These are phyloP conservation scores for Clinocottus analis DNA, from an alignment of 2,113 vertebrate species.

Conservation along the genomic window DNA sequence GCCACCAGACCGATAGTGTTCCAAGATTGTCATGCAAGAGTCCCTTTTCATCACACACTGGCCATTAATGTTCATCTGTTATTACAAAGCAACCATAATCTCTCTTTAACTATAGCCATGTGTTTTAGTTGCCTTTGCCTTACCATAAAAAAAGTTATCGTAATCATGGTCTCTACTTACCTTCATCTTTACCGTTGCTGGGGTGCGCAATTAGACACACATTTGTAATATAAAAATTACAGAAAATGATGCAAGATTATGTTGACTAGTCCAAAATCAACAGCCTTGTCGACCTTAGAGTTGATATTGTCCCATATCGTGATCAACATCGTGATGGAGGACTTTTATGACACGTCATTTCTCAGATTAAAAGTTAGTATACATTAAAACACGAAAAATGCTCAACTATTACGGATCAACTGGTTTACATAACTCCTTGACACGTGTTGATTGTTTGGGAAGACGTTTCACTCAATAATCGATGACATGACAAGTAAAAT, in stretches of 20 bases:
- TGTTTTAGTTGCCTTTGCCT: neutral
- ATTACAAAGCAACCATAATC: too few species aligned
- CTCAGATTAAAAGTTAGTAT: neutral
- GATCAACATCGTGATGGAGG: neutral
- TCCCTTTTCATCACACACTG: too few species aligned
- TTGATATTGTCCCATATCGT: neutral
- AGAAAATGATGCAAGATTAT: neutral
- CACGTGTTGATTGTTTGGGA: too few species aligned
- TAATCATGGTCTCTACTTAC: neutral
- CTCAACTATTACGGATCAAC: too few species aligned
- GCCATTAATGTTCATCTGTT: too few species aligned
- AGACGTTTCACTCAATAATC: neutral
- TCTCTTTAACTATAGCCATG: neutral
- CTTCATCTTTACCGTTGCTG: neutral
- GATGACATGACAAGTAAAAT: neutral
- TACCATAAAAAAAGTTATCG: too few species aligned
- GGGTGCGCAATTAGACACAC: neutral
- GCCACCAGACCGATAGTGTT: neutral
- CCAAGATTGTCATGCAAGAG: neutral
- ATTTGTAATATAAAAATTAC: too few species aligned
- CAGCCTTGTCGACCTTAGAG: neutral
- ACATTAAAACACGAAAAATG: slow-evolving; percentile 2
- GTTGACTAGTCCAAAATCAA: neutral
- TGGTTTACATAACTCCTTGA: neutral
- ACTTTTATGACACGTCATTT: neutral